Evolutionary conservation across 2,888 invertebrate species (phyloP).

Genomic region (Stegana nigrithorax): DNA sequence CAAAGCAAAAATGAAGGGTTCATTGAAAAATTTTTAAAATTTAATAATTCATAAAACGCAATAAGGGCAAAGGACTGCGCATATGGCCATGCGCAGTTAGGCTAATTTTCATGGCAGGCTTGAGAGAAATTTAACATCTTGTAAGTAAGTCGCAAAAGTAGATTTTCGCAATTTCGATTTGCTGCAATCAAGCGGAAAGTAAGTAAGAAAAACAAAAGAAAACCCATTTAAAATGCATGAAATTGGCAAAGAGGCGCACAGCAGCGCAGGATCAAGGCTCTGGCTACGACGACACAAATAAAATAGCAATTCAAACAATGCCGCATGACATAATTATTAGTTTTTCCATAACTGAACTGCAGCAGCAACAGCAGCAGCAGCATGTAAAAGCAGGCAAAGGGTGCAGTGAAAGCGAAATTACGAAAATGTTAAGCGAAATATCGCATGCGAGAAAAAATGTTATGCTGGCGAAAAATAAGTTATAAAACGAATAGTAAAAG

Average conservation of each 20-base stretch:
- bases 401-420: conserved; percentile 3
- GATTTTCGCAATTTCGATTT: conserved; percentile 36
- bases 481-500: background rate
- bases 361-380: background rate
- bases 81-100: no score
- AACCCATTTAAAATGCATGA: conserved; percentile 52
- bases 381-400: background rate
- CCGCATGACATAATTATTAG: conserved; percentile 55
- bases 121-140: conserved; percentile 45
- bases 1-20: background rate
- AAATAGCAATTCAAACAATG: conserved; percentile 25
- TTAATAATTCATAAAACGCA: conserved; percentile 57
- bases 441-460: conserved; percentile 15
- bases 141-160: background rate
- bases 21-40: conserved; percentile 29
- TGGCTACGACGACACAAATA: background rate
- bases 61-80: conserved; percentile 22
- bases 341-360: background rate
- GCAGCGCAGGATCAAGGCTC: background rate
- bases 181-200: conserved; percentile 50
- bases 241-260: conserved; percentile 34
- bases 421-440: background rate
- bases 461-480: no score
- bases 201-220: no score
- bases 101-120: conserved; percentile 27